Evolutionary conservation across 2,888 invertebrate species (phyloP), one percentile per base, ranked within the genome.

Genomic region (Hermodice carunculata): DNA sequence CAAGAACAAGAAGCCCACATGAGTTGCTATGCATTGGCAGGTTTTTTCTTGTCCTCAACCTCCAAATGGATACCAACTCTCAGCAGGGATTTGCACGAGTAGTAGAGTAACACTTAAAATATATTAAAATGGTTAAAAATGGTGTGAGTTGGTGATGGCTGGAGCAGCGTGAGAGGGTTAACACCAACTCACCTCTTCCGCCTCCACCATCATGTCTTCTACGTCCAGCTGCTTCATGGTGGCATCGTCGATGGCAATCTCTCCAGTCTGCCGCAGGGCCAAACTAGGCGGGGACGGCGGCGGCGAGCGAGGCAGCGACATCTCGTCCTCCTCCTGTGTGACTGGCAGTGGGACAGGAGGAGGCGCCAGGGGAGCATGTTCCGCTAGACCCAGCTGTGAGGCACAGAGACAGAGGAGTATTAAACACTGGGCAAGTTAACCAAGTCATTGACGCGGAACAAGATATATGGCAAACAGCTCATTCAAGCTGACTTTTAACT

Each of bases 331-430:
- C 26, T 17, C 26, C 5, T n/a, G n/a, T n/a, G n/a, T n/a, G 24
- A 28, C 28, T 22, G 24, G 42, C 42, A n/a, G 6, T 29, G 42
- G 54, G 8, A 3, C 28, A 17, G 54, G 54, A 8, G 61, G 54
- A 28, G 49, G 53, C 46, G 42, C 32, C 32, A 22, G 37, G 48
- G 42, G 54, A 17, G 44, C 40, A 32, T 17, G 19, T 54, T 31
- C 40, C 26, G 29, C 37, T 34, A 48, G 40, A 46, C 19, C 48
- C 19, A 24, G 59, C 34, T 44, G 61, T 64, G 44, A 71, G 74
- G 71, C 72, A 73, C 26, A 73, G 75, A 62, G 70, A 69, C 37
- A 70, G n/a, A 31, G 75, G 76, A n/a, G n/a, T n/a, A n/a, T n/a
- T n/a, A n/a, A n/a, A n/a, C n/a, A n/a, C n/a, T n/a, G n/a, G n/a